Evolutionary conservation across 2,113 vertebrate species (phyloP).

Genomic region (Ceyx cyanopectus): DNA sequence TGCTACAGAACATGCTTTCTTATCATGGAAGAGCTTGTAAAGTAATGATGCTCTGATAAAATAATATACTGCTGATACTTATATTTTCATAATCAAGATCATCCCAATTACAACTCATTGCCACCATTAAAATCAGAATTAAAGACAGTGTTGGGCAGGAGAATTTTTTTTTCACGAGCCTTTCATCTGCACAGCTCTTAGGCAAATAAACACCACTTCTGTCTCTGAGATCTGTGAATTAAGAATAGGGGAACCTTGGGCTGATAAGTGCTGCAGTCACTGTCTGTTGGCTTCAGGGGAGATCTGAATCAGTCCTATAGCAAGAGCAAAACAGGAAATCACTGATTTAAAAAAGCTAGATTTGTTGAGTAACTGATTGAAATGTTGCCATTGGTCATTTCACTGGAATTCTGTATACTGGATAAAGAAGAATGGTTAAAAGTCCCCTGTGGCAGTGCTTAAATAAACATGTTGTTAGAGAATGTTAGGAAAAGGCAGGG

Average conservation of each 20-base stretch:
- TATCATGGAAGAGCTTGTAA: neutral
- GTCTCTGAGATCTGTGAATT: conserved; percentile 30
- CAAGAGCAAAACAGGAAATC: conserved; percentile 68
- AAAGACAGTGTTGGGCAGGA: neutral
- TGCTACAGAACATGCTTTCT: neutral
- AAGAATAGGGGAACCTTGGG: neutral
- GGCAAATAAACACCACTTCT: neutral
- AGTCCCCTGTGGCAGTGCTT: neutral
- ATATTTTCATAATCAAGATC: neutral
- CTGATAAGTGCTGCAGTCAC: neutral
- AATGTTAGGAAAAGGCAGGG: neutral
- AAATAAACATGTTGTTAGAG: conserved; percentile 29
- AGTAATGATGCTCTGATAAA: neutral
- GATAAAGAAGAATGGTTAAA: conserved; percentile 63
- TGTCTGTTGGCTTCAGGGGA: neutral
- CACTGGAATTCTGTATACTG: neutral
- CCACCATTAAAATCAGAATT: neutral
- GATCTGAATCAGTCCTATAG: neutral
- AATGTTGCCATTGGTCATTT: conserved; percentile 27
- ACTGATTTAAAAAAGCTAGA: conserved; percentile 54
- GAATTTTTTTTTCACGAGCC: neutral
- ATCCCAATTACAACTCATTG: neutral
- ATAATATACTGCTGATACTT: neutral
- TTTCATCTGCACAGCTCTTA: conserved; percentile 16
- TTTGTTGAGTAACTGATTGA: conserved; percentile 50